phyloP scores from a whole-genome alignment of 53 echinoderm and acorn worm species.

The Pentamera pediparva region DNA sequence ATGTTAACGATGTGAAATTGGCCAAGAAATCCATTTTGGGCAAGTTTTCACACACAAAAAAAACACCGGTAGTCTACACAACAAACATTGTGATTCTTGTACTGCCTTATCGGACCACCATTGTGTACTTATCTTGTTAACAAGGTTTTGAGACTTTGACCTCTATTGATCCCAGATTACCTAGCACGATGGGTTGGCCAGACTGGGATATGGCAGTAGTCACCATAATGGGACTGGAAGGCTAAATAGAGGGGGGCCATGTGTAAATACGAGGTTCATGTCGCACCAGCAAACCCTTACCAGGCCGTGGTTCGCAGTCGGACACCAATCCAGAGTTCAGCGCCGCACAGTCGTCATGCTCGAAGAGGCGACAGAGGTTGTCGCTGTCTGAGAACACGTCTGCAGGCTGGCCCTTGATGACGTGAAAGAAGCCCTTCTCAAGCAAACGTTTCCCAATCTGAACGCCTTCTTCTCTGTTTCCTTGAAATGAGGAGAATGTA shows the following conservation, averaged over 20 bases:
- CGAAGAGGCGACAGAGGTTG: slow-evolving; percentile 61
- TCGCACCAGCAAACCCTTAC: too few species aligned
- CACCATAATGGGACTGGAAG: too few species aligned
- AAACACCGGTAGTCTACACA: too few species aligned
- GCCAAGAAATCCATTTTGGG: too few species aligned
- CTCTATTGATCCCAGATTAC: neutral
- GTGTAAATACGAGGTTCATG: neutral
- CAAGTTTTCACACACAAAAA: too few species aligned
- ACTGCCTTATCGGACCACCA: neutral
- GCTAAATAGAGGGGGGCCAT: neutral
- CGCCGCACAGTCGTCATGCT: slow-evolving; percentile 69
- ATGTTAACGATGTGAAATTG: too few species aligned
- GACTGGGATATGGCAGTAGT: too few species aligned
- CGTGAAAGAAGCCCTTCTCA: slow-evolving; percentile 57
- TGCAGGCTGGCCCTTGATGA: slow-evolving; percentile 36
- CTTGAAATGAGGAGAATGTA: too few species aligned
- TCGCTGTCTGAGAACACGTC: slow-evolving; percentile 63
- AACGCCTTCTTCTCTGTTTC: slow-evolving; percentile 58
- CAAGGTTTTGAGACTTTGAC: neutral
- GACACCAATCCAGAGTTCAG: slow-evolving; percentile 81
- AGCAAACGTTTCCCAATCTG: slow-evolving; percentile 66
- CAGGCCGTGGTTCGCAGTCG: slow-evolving; percentile 78
- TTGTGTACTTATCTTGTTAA: neutral
- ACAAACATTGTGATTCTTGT: too few species aligned
- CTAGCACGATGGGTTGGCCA: too few species aligned